phyloP scores from a whole-genome alignment of 2,888 invertebrate species.

The Oligia fasciuncula region DNA sequence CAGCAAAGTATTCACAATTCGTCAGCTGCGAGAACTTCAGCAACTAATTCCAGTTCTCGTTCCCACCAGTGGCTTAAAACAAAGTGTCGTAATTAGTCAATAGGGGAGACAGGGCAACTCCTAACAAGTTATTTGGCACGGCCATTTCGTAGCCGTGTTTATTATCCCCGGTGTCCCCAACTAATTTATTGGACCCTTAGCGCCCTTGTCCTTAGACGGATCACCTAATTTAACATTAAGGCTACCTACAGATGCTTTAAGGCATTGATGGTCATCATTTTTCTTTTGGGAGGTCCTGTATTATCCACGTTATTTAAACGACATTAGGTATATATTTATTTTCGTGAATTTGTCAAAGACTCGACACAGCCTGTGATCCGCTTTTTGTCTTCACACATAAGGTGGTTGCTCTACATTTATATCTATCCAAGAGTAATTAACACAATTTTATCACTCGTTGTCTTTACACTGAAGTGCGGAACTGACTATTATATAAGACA shows the following conservation, averaged over 20 bases:
- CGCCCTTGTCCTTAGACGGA: conserved; percentile 86
- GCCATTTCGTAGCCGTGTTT: conserved; percentile 85
- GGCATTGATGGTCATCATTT: conserved; percentile 77
- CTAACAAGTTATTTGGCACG: conserved; percentile 86
- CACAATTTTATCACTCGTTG: neutral
- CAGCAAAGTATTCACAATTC: conserved; percentile 49
- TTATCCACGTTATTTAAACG: neutral
- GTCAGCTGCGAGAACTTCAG: conserved; percentile 60
- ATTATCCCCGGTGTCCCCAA: conserved; percentile 88
- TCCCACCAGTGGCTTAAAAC: conserved; percentile 74
- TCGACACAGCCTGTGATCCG: neutral
- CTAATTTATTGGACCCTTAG: conserved; percentile 88
- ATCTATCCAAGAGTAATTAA: neutral
- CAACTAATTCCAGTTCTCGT: conserved; percentile 53
- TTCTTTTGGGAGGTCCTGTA: conserved; percentile 58
- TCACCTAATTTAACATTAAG: conserved; percentile 89
- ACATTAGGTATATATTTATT: no score
- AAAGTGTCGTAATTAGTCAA: conserved; percentile 87
- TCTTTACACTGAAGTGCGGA: neutral
- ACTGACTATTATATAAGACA: no score
- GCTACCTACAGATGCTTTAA: conserved; percentile 73
- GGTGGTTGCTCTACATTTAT: neutral
- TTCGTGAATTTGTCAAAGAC: neutral
- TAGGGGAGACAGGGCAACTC: conserved; percentile 82
- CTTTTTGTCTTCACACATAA: neutral